Percentiles rank a stretch among this genome's conserved stretches.
Conservation (phyloP, 2,113 vertebrate species). For the Struthidea cinerea region DNA sequence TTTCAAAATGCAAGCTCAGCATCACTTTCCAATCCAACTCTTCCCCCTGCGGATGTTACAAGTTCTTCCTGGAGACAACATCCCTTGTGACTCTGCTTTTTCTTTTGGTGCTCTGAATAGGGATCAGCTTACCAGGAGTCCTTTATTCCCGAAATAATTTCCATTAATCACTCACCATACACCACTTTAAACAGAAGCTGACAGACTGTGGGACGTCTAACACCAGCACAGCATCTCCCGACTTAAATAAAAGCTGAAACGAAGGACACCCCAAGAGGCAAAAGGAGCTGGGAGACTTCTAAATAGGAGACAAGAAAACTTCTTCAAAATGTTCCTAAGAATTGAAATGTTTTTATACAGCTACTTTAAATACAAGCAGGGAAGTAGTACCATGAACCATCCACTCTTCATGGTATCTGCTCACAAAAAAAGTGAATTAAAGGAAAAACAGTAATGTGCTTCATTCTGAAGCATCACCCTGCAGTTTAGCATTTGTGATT, state of each 20-base stretch:
- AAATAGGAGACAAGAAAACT: background rate
- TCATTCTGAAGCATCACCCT: background rate
- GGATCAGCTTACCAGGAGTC: conserved; percentile 60
- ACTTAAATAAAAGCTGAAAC: background rate
- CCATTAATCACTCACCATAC: conserved; percentile 53
- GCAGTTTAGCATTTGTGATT: background rate
- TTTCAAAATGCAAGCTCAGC: conserved; percentile 48
- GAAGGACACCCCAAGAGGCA: background rate
- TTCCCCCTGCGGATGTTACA: background rate
- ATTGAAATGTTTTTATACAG: background rate
- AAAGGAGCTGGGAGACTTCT: background rate
- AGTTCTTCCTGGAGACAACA: conserved; percentile 37
- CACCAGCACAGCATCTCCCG: background rate
- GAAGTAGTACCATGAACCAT: background rate
- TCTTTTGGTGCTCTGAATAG: conserved; percentile 39
- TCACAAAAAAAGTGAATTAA: background rate
- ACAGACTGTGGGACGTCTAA: background rate
- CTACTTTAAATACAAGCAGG: background rate
- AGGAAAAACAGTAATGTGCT: background rate
- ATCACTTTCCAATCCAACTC: conserved; percentile 2
- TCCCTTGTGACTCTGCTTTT: conserved; percentile 44
- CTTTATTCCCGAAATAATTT: conserved; percentile 44
- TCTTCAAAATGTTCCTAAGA: background rate
- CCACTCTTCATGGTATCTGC: background rate
- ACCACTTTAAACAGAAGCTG: conserved; percentile 25